These are phyloP conservation scores for Drosophila subpulchrella DNA, from an alignment of 1,140 invertebrate genomes.

Conservation along the genomic window DNA sequence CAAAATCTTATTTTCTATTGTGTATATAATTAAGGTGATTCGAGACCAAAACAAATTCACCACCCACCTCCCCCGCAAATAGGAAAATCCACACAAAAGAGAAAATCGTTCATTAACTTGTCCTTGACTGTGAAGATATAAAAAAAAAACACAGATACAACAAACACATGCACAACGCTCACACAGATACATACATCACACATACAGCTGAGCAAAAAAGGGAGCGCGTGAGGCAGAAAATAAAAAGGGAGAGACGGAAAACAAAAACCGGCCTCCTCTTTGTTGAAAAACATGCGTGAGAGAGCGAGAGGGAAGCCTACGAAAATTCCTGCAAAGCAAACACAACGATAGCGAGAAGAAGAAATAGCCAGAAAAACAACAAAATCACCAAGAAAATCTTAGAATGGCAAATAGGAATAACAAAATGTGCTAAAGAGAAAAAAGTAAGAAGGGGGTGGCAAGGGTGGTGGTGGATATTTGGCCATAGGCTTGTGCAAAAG, in stretches of 20 bases:
- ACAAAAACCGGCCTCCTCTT: slow-evolving; percentile 69
- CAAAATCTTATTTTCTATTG: not conserved
- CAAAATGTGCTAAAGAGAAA: slow-evolving; percentile 11
- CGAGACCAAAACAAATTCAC: slow-evolving; percentile 18
- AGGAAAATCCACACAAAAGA: slow-evolving; percentile 51
- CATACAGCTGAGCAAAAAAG: slow-evolving; percentile 17
- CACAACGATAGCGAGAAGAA: slow-evolving; percentile 28
- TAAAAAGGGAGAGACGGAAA: slow-evolving; percentile 23
- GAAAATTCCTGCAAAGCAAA: slow-evolving; percentile 55
- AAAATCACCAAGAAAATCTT: slow-evolving; percentile 41
- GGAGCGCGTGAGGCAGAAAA: slow-evolving; percentile 25
- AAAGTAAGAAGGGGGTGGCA: not conserved
- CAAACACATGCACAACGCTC: not conserved
- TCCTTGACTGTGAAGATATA: slow-evolving; percentile 76
- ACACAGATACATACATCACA: slow-evolving; percentile 17
- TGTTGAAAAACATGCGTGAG: slow-evolving; percentile 67
- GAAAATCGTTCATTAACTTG: slow-evolving; percentile 77
- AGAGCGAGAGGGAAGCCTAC: slow-evolving; percentile 45
- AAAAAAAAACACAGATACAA: slow-evolving; percentile 39
- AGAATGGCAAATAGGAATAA: slow-evolving; percentile 34
- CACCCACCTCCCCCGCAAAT: slow-evolving; percentile 9
- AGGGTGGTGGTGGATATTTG: slow-evolving; percentile 17
- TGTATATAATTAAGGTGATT: slow-evolving; percentile 13
- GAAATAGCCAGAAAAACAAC: slow-evolving; percentile 43
- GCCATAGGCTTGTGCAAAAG: slow-evolving; percentile 40